Conservation (phyloP, 2,888 invertebrate genomes). For the Allophyes oxyacanthae region DNA sequence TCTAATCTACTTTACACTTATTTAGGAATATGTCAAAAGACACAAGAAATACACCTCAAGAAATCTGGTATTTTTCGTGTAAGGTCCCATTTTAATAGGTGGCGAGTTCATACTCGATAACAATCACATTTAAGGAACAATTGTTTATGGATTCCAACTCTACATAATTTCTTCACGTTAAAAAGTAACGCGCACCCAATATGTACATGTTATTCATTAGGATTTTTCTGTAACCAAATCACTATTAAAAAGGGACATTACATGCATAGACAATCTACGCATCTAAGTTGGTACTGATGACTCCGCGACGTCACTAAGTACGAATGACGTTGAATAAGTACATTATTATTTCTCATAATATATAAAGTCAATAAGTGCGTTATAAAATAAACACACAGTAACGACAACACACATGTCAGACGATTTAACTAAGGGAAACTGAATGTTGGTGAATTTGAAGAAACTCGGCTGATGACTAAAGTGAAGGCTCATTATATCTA, state of each 20-base stretch:
- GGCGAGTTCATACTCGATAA: background rate
- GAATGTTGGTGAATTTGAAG: slow-evolving; percentile 12
- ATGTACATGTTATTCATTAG: background rate
- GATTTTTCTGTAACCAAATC: background rate
- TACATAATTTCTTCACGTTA: too few species aligned
- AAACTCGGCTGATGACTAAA: slow-evolving; percentile 10
- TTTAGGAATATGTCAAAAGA: slow-evolving; percentile 79
- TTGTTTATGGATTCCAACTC: too few species aligned
- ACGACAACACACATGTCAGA: slow-evolving; percentile 56
- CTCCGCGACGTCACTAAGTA: slow-evolving; percentile 59
- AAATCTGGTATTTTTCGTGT: slow-evolving; percentile 44
- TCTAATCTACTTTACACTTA: slow-evolving; percentile 82
- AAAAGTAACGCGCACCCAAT: background rate
- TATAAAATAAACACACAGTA: slow-evolving; percentile 48
- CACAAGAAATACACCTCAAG: slow-evolving; percentile 69
- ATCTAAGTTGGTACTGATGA: slow-evolving; percentile 32
- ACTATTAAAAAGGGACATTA: slow-evolving; percentile 36
- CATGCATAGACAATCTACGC: slow-evolving; percentile 21
- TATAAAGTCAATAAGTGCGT: slow-evolving; percentile 30
- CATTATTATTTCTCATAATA: slow-evolving; percentile 60
- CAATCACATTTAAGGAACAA: too few species aligned
- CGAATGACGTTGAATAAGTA: slow-evolving; percentile 64
- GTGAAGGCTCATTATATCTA: background rate
- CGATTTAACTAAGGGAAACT: slow-evolving; percentile 44
- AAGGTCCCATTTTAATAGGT: slow-evolving; percentile 41